A percentile compares a stretch with the other conserved stretches of the same genome.
phyloP scores from a whole-genome alignment of 2,888 invertebrate species.

The Patella ulyssiponensis region DNA sequence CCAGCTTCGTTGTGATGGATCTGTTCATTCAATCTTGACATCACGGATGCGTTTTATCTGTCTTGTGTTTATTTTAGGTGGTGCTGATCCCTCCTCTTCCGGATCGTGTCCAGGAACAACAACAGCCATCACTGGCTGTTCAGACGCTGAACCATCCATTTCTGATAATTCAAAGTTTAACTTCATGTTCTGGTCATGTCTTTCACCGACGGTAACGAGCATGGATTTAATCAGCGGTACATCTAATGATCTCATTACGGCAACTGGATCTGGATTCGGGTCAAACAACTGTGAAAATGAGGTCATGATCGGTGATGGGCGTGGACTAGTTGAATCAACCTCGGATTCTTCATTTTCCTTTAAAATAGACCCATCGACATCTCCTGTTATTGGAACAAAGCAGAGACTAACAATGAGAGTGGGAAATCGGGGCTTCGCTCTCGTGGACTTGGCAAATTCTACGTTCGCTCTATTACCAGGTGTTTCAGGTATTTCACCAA shows the following conservation, averaged over 20 bases:
- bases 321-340: slow-evolving; percentile 17
- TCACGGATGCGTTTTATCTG: neutral
- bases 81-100: slow-evolving; percentile 36
- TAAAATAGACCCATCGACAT: slow-evolving; percentile 9
- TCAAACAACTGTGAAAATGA: slow-evolving; percentile 51
- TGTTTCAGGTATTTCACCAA: slow-evolving; percentile 34
- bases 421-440: slow-evolving; percentile 34
- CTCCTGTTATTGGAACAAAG: slow-evolving; percentile 15
- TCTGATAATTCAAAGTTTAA: slow-evolving; percentile 41
- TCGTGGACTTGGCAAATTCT: slow-evolving; percentile 17
- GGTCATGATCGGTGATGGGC: slow-evolving; percentile 38
- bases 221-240: slow-evolving; percentile 45
- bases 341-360: slow-evolving; percentile 20
- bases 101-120: slow-evolving; percentile 38
- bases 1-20: too few relatives aligned
- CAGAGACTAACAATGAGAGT: slow-evolving; percentile 26
- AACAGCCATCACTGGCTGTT: slow-evolving; percentile 38
- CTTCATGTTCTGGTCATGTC: slow-evolving; percentile 47
- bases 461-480: slow-evolving; percentile 30
- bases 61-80: slow-evolving; percentile 35
- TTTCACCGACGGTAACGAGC: slow-evolving; percentile 42
- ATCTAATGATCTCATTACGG: slow-evolving; percentile 39
- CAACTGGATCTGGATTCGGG: slow-evolving; percentile 49
- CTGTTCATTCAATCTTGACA: too few relatives aligned
- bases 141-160: slow-evolving; percentile 33